Percentiles rank a stretch among this genome's conserved stretches.
These are phyloP conservation scores for Episyrphus balteatus DNA, from an alignment of 1,140 invertebrate species.

Conservation along the genomic window DNA sequence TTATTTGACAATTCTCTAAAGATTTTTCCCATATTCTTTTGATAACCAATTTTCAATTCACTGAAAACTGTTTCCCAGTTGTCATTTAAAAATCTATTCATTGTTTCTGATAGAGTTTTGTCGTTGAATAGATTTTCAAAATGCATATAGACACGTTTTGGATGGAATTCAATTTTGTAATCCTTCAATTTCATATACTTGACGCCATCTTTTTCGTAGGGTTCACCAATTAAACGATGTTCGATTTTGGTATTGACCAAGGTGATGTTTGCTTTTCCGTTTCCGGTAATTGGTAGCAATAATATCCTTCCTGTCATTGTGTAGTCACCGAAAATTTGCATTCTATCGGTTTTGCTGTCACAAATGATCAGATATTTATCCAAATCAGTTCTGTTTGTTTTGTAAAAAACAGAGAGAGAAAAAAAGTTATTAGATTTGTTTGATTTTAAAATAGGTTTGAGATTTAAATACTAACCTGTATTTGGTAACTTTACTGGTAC, in stretches of 20 bases:
- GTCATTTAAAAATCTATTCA: conserved; percentile 52
- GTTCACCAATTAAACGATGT: conserved; percentile 46
- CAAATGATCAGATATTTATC: conserved; percentile 36
- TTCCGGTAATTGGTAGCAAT: conserved; percentile 56
- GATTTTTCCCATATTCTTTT: conserved; percentile 47
- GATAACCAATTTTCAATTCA: conserved; percentile 49
- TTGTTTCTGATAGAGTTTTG: conserved; percentile 42
- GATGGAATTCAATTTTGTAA: conserved; percentile 44
- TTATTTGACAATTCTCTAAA: conserved; percentile 50
- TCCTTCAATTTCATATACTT: conserved; percentile 49
- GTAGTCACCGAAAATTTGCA: conserved; percentile 54
- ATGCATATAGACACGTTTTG: conserved; percentile 41
- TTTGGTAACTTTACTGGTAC: conserved; percentile 30
- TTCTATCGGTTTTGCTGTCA: conserved; percentile 38
- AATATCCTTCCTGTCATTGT: conserved; percentile 55
- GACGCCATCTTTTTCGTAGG: conserved; percentile 43
- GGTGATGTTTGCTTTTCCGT: conserved; percentile 55
- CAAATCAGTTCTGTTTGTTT: conserved; percentile 35
- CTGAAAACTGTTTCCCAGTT: conserved; percentile 54
- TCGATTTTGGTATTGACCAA: conserved; percentile 47
- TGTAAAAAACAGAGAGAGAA: not conserved
- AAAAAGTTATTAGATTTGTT: not conserved
- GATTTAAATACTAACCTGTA: conserved; percentile 18
- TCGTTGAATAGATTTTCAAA: conserved; percentile 55
- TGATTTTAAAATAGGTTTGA: not conserved